phyloP scores from a whole-genome alignment of 2,797 vertebrate species.

The Pangasius krempfi region DNA sequence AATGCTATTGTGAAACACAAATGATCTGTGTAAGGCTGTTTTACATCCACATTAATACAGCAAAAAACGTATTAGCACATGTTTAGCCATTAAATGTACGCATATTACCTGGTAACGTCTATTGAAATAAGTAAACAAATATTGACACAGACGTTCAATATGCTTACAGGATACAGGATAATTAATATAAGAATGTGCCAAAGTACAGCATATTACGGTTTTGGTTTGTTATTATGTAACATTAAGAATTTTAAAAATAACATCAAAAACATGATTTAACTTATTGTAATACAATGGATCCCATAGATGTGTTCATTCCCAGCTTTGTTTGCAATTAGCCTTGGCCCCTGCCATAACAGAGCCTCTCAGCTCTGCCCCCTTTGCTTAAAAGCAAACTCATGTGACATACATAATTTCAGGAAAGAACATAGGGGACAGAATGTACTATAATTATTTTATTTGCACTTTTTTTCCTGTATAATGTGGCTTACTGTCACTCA shows the following conservation, averaged over 20 bases:
- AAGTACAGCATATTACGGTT: neutral
- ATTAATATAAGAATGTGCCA: neutral
- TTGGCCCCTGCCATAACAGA: neutral
- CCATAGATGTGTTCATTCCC: neutral
- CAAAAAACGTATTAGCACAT: neutral
- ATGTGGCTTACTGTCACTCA: conserved; percentile 59
- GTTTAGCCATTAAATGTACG: neutral
- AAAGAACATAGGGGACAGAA: neutral
- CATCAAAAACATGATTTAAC: neutral
- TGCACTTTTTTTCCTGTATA: neutral
- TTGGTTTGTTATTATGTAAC: neutral
- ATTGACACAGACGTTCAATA: neutral
- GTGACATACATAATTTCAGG: neutral
- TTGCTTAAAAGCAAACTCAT: neutral
- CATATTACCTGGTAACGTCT: neutral
- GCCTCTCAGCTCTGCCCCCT: neutral
- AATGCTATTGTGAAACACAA: neutral
- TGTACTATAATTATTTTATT: neutral
- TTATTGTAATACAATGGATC: neutral
- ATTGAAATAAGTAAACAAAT: neutral
- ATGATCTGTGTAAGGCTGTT: neutral
- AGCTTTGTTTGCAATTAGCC: conserved; percentile 1
- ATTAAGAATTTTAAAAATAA: neutral
- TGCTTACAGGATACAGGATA: neutral
- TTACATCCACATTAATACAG: neutral